Evolutionary conservation across 2,113 vertebrate species (phyloP).

Genomic region (Paralichthys olivaceus): DNA sequence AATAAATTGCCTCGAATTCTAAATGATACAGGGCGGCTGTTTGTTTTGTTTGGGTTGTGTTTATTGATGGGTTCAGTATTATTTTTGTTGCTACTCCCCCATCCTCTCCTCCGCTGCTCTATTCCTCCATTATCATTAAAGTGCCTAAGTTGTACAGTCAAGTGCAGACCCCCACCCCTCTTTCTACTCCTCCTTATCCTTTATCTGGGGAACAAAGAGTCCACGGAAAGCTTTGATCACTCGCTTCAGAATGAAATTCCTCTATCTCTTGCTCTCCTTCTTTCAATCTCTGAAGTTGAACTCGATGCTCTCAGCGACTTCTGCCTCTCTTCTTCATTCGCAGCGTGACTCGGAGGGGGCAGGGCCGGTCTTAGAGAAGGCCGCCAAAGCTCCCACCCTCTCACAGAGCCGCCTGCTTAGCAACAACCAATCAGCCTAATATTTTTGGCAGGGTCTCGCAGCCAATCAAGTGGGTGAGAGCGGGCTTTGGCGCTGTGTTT

Average conservation of each 20-base stretch:
- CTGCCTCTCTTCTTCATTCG: constrained; percentile 58
- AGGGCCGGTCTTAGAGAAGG: constrained; percentile 31
- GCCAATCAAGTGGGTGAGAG: constrained; percentile 71
- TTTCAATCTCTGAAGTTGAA: constrained; percentile 64
- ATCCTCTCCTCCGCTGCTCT: neutral
- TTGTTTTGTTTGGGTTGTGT: constrained; percentile 45
- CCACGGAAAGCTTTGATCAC: constrained; percentile 67
- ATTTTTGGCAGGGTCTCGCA: constrained; percentile 72
- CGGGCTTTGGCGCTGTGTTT: constrained; percentile 54
- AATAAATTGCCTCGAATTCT: constrained; percentile 66
- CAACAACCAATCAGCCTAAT: constrained; percentile 83
- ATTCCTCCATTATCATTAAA: constrained; percentile 33
- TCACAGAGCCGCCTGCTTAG: constrained; percentile 80
- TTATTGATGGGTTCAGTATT: constrained; percentile 34
- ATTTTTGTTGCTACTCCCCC: constrained; percentile 4
- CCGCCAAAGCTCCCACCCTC: constrained; percentile 63
- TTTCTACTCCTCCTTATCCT: constrained; percentile 12
- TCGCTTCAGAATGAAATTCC: constrained; percentile 43
- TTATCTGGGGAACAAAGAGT: constrained; percentile 70
- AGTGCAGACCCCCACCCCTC: neutral
- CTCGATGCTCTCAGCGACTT: constrained; percentile 63
- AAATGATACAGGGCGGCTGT: constrained; percentile 47
- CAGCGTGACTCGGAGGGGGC: constrained; percentile 50
- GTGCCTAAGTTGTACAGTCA: constrained; percentile 54
- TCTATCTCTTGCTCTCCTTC: constrained; percentile 38